Percentiles rank a stretch among this genome's conserved stretches.
phyloP scores from a whole-genome alignment of 2,888 invertebrate genomes.

The Baccha elongata region DNA sequence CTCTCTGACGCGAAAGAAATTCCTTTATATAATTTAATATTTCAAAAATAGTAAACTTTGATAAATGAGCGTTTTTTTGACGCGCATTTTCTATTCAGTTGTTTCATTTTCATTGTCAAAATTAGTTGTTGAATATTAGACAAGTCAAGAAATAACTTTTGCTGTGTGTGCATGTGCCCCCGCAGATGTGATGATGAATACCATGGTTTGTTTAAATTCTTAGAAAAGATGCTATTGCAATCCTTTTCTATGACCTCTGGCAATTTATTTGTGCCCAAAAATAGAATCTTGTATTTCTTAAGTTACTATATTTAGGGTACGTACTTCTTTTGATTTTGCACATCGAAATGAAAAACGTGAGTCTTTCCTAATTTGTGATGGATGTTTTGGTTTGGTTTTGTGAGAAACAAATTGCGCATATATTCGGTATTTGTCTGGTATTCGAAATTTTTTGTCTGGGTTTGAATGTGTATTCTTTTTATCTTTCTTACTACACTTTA shows the following conservation, averaged over 20 bases:
- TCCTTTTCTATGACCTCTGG: conserved; percentile 49
- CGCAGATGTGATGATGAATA: conserved; percentile 7
- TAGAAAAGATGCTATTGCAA: conserved; percentile 31
- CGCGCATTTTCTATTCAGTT: conserved; percentile 2
- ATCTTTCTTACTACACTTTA: neutral
- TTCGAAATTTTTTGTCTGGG: conserved; percentile 32
- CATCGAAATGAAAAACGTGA: conserved; percentile 28
- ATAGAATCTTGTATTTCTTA: conserved; percentile 31
- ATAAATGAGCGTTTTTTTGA: neutral
- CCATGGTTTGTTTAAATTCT: conserved; percentile 14
- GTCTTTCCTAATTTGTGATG: conserved; percentile 27
- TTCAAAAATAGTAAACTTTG: neutral
- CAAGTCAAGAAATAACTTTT: neutral
- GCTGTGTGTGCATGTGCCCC: conserved; percentile 35
- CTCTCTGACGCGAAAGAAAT: conserved; percentile 6
- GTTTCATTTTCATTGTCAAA: conserved; percentile 22
- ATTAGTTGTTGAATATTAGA: conserved; percentile 6
- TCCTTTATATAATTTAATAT: neutral
- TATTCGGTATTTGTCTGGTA: conserved; percentile 21
- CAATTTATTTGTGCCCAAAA: conserved; percentile 34
- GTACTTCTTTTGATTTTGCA: conserved; percentile 22
- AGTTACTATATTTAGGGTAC: neutral
- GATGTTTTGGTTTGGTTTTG: conserved; percentile 32
- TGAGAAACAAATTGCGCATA: conserved; percentile 42
- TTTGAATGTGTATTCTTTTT: neutral